Evolutionary conservation across 2,797 vertebrate species (phyloP).

Genomic region (Clarias laeviceps): DNA sequence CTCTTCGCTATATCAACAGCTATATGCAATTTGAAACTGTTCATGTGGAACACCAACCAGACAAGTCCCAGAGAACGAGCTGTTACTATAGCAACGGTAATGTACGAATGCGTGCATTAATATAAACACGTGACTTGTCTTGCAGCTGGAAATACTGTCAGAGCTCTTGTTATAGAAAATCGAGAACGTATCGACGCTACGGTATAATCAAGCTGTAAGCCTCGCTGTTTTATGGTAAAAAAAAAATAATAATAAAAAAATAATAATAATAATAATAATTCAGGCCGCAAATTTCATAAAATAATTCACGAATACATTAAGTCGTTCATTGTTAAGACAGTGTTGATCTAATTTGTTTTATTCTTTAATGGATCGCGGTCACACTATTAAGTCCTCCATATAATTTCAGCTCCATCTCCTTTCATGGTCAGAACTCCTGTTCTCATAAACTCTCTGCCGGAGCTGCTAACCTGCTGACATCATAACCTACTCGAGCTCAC

Average conservation of each 20-base stretch:
- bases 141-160: constrained; percentile 6
- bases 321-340: neutral
- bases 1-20: neutral
- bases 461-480: constrained; percentile 33
- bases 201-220: neutral
- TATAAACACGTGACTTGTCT: constrained; percentile 8
- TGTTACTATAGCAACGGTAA: constrained; percentile 14
- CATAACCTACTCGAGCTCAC: constrained; percentile 25
- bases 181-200: neutral
- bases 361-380: constrained; percentile 3
- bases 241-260: no score
- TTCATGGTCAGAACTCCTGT: neutral
- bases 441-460: constrained; percentile 1
- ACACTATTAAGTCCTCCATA: constrained; percentile 5
- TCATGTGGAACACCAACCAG: constrained; percentile 17
- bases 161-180: constrained; percentile 11
- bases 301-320: constrained; percentile 12
- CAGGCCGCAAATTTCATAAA: neutral
- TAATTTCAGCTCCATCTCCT: constrained; percentile 23
- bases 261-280: no score
- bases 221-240: neutral
- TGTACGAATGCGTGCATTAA: neutral
- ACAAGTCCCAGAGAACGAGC: constrained; percentile 3
- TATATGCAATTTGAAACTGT: constrained; percentile 10
- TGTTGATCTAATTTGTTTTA: constrained; percentile 24